Evolutionary conservation across 2,113 vertebrate genomes (phyloP).

Genomic region (Aptenodytes patagonicus): DNA sequence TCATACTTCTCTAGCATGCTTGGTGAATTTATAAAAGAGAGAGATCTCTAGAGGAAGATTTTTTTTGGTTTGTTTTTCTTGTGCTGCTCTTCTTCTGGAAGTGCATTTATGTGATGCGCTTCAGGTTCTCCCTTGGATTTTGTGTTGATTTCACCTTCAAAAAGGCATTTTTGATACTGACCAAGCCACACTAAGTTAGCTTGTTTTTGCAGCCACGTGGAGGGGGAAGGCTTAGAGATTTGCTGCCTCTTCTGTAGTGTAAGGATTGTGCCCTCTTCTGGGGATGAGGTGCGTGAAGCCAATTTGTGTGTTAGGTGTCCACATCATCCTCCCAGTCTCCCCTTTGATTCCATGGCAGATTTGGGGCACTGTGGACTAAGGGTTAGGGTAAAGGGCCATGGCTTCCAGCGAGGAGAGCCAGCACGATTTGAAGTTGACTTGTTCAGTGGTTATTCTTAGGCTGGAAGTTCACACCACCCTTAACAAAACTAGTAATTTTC

Average conservation of each 20-base stretch:
- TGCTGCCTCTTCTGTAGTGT: background rate
- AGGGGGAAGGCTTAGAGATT: background rate
- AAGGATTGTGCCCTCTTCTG: background rate
- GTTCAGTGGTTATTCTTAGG: background rate
- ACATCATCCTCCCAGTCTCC: background rate
- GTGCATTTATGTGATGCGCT: background rate
- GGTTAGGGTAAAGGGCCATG: background rate
- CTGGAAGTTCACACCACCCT: background rate
- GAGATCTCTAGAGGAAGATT: background rate
- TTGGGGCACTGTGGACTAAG: background rate
- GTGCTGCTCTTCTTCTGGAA: background rate
- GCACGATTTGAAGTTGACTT: background rate
- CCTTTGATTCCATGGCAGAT: background rate
- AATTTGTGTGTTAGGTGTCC: background rate
- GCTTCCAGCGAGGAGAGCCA: background rate
- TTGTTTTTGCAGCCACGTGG: background rate
- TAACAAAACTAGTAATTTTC: background rate
- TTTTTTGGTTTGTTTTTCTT: background rate
- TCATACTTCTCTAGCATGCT: background rate
- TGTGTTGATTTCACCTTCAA: background rate
- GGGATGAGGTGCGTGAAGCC: fast-evolving
- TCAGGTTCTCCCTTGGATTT: background rate
- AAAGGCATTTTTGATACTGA: background rate
- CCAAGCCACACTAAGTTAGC: background rate
- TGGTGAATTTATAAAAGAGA: background rate